Base-by-base conservation (phyloP, 2,888 invertebrate genomes). In the Bimastos eiseni region DNA sequence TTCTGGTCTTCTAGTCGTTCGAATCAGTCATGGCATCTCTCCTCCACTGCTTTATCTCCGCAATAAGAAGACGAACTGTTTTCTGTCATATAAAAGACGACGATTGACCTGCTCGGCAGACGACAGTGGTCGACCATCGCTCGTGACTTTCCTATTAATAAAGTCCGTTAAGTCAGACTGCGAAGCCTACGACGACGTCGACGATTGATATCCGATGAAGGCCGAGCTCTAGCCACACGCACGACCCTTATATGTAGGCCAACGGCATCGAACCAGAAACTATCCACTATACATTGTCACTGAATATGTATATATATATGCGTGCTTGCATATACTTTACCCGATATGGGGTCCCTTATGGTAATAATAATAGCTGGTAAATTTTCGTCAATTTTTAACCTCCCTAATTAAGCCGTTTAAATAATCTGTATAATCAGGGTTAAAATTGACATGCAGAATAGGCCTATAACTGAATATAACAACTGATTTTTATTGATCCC, bases 141-240 rank as follows among this genome's bases (percentile, higher is more conserved):
- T 70, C 70, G 70, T 70, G 70, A 70, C 70, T 70, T 70, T 70
- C 70, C 8, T 70, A 70, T 70, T 70, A 70, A 70, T 70, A 70
- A 70, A 70, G 70, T 70, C 70, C 70, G 70, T n/a, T 70, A 70
- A 70, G 70, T 70, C 70, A 30, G 70, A 70, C 30, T 70, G 11
- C 70, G 70, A 70, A 49, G 49, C 49, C 24, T 41, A 49, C 49
- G 49, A 70, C 70, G 70, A 55, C 24, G 55, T 13, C 44, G 44
- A 55, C 55, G 17, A 70, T 70, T 70, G 70, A 70, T 70, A 6
- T 70, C 70, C 30, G 70, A 70, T n/a, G 70, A 70, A 70, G 70
- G 70, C 30, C 70, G 70, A 24, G 24, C 30, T n/a, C 70, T 6
- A 30, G n/a, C 70, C n/a, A 70, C 30, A n/a, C 70, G n/a, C 8